Base-by-base conservation (phyloP, 2,113 vertebrate species). In the Bos indicus region DNA sequence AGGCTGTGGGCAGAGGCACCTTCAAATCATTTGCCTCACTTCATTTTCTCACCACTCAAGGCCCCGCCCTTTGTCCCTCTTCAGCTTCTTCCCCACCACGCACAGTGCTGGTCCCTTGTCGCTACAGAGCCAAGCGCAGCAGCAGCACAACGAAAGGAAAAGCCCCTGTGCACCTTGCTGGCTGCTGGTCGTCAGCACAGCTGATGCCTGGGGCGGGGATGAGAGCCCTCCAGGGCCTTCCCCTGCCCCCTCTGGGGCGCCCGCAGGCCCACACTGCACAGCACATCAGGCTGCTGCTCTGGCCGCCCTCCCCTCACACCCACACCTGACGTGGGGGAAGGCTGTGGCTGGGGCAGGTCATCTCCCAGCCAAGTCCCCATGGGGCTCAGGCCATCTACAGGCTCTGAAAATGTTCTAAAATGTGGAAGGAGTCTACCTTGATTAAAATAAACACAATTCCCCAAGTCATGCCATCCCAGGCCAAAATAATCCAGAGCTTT, bases 231-330 rank as follows among this genome's bases (percentile, higher is more conserved):
- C 28, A 4, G 1, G 36, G 30, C 2, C 77, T 36, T 3, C 8
- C 33, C 62, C 15, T 8, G 9, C 13, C 14, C 2, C 46, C 30
- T n/a, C 40, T 0, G 6, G 67, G 7, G 60, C 57, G 23, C 16
- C 19, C 1, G 1, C 30, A 57, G 67, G 59, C 54, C 54, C 25
- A 43, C 1, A 5, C 2, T 4, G 52, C 23, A 1, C 0, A 16
- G 30, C 56, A 92, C 17, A 21, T 3, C 1, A 36, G 60, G 56
- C 51, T 30, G 16, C 10, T 0, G 12, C 92, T 74, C 3, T 11
- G n/a, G 88, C 8, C 12, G 2, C 52, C 48, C 33, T 59, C 16
- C 33, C 28, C 3, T 25, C 77, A 48, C 6, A 23, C 51, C 40
- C 4, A 25, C 14, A 46, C 5, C 40, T 36, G n/a, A 36, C 23